These are phyloP conservation scores for Andrena fulva DNA, from an alignment of 2,888 invertebrate species.

Conservation along the genomic window DNA sequence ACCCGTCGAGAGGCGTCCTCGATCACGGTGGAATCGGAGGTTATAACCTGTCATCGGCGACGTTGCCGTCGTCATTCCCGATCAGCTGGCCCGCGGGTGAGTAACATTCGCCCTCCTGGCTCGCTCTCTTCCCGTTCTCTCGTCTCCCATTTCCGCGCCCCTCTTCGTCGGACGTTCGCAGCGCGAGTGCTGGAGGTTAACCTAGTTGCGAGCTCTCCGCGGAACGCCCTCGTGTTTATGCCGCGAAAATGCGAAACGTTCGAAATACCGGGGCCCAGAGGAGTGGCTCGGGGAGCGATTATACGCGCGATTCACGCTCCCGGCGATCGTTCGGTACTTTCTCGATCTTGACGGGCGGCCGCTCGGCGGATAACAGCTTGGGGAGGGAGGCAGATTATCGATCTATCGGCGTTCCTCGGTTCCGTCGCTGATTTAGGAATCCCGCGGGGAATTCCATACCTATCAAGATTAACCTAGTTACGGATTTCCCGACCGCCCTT, in stretches of 20 bases:
- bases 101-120: slow-evolving; percentile 1
- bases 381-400: slow-evolving; percentile 43
- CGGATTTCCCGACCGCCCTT: slow-evolving; percentile 42
- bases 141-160: not conserved
- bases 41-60: slow-evolving; percentile 60
- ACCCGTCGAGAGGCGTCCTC: slow-evolving; percentile 51
- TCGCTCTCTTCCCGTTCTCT: not conserved
- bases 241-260: slow-evolving; percentile 56
- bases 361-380: slow-evolving; percentile 2
- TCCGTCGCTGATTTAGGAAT: slow-evolving; percentile 43
- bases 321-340: not conserved
- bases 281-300: not conserved
- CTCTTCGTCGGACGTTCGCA: not conserved
- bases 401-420: slow-evolving; percentile 38
- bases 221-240: slow-evolving; percentile 63
- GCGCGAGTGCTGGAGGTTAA: slow-evolving; percentile 37
- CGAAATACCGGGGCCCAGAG: slow-evolving; percentile 33
- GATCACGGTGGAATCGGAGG: slow-evolving; percentile 61
- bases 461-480: slow-evolving; percentile 60
- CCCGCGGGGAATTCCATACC: slow-evolving; percentile 47
- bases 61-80: slow-evolving; percentile 51
- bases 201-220: slow-evolving; percentile 54
- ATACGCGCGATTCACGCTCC: not conserved
- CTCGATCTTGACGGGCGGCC: not conserved
- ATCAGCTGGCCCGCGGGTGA: slow-evolving; percentile 48